Conservation (phyloP, 2,888 invertebrate genomes). For the Thyatira batis region DNA sequence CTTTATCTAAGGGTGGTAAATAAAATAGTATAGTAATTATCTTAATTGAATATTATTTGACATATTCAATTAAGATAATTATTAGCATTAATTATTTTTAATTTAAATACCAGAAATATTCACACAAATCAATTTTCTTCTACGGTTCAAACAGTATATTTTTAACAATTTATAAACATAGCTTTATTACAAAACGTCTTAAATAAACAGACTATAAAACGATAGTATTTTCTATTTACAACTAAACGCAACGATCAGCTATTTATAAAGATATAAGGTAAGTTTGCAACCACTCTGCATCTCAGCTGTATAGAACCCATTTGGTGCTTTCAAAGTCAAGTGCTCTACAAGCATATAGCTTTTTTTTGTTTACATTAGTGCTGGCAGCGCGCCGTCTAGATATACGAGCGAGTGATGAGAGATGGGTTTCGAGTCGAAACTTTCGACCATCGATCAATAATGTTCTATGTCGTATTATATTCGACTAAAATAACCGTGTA, state of each 20-base stretch:
- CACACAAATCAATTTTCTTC: too few species aligned
- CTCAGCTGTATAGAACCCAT: not conserved
- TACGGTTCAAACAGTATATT: too few species aligned
- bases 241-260: not conserved
- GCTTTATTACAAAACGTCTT: not conserved
- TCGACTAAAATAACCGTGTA: too few species aligned
- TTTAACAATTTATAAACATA: too few species aligned
- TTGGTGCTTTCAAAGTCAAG: slow-evolving; percentile 5
- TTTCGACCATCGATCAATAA: not conserved
- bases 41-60: too few species aligned
- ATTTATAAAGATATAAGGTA: not conserved
- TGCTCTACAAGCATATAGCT: not conserved
- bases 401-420: not conserved
- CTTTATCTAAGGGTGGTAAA: too few species aligned
- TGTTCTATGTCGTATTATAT: not conserved
- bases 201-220: too few species aligned
- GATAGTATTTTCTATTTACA: too few species aligned
- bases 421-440: not conserved
- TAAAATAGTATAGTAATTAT: too few species aligned
- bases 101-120: too few species aligned
- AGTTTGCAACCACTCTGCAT: not conserved
- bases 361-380: not conserved
- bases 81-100: too few species aligned
- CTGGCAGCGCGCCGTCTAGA: not conserved
- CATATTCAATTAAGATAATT: too few species aligned